These are phyloP conservation scores for Mimumesa dahlbomi DNA, from an alignment of 2,888 invertebrate species.

Conservation along the genomic window DNA sequence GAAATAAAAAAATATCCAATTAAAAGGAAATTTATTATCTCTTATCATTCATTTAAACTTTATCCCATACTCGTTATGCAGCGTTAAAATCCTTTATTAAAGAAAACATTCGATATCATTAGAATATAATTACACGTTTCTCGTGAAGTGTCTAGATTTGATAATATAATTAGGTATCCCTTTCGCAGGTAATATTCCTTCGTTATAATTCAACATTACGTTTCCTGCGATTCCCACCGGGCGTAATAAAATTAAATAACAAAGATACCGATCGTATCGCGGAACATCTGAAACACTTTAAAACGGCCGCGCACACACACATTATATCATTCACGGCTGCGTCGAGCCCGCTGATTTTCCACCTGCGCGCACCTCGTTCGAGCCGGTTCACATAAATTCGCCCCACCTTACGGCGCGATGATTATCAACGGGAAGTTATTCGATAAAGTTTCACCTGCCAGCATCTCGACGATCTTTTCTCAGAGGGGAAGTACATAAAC, in stretches of 20 bases:
- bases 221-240: too few species aligned
- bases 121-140: too few species aligned
- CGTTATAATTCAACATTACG: background rate
- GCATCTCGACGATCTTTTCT: background rate
- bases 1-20: too few species aligned
- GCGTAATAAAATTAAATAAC: too few species aligned
- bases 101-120: too few species aligned
- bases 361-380: slow-evolving; percentile 40
- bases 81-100: too few species aligned
- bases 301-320: too few species aligned
- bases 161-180: too few species aligned
- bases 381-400: slow-evolving; percentile 42
- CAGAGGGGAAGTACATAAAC: background rate
- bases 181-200: background rate
- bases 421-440: slow-evolving; percentile 66
- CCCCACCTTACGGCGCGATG: slow-evolving; percentile 46
- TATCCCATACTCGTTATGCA: too few species aligned
- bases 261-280: background rate
- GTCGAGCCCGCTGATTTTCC: slow-evolving; percentile 37
- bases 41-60: slow-evolving; percentile 21
- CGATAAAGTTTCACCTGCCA: slow-evolving; percentile 55
- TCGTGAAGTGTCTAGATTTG: too few species aligned
- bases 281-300: background rate
- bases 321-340: slow-evolving; percentile 35
- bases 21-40: too few species aligned